Evolutionary conservation across 2,113 vertebrate species (phyloP), one percentile per base, ranked within the genome.

Genomic region (Seriola dumerili): DNA sequence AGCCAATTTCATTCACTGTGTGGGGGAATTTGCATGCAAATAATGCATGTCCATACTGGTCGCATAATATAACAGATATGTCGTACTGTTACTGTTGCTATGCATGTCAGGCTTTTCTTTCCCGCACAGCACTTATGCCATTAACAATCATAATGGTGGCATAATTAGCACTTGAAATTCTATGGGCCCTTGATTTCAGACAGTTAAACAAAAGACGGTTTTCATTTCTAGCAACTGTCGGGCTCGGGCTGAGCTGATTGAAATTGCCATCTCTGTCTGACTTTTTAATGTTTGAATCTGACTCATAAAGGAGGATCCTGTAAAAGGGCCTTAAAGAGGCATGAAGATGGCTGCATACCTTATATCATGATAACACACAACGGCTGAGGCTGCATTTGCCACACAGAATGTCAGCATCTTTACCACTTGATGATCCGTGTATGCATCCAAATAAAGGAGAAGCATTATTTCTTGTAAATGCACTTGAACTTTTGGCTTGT

Each of bases 21-120:
- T 74, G 48, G 12, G 36, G 46, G 11, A 59, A 78, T 75, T 73
- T 86, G 80, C 74, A 88, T 88, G 79, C 52, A 89, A 78, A 90
- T 85, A 68, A 69, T 42, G 23, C 75, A 50, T 52, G 80, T 83
- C 40, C 80, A 68, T 72, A 83, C 11, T 38, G 14, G 13, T 48
- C 58, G 16, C 42, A 78, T 11, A 59, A 21, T 16, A 29, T 55
- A 54, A 70, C 73, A 64, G 57, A 48, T 64, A 38, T 32, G 68
- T 55, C 34, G 32, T 6, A 36, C 17, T 5, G 10, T 72, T 17
- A 58, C 68, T 19, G 50, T 23, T 61, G 42, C 52, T 36, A 21
- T 1, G n/a, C 21, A 17, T 23, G 21, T 34, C 36, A 55, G 62
- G 11, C 34, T 55, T n/a, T 38, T 29, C 14, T 25, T 42, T 17